Conservation (phyloP, 2,113 vertebrate species). For the Cairina moschata region DNA sequence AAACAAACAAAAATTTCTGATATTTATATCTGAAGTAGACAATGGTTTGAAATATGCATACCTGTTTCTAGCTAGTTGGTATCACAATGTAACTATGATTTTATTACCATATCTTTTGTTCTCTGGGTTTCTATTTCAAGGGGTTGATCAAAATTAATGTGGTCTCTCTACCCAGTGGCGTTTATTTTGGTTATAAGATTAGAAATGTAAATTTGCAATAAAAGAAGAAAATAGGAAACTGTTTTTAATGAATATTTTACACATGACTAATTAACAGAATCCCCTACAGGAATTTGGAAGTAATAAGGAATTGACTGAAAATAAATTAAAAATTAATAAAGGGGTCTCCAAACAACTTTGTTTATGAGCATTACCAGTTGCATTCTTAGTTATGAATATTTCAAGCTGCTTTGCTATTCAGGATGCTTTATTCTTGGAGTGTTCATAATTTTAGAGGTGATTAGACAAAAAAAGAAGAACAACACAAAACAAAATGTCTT, state of each 20-base stretch:
- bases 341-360: constrained; percentile 83
- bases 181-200: constrained; percentile 84
- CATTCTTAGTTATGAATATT: constrained; percentile 84
- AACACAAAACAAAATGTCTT: constrained; percentile 73
- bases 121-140: constrained; percentile 65
- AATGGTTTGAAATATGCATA: background rate
- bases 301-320: constrained; percentile 83
- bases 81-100: constrained; percentile 5
- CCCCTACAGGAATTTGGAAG: constrained; percentile 82
- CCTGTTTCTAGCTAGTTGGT: background rate
- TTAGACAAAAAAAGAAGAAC: constrained; percentile 74
- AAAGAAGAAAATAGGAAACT: constrained; percentile 81
- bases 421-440: constrained; percentile 76
- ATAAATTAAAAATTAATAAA: constrained; percentile 88
- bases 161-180: constrained; percentile 77
- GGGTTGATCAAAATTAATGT: constrained; percentile 80
- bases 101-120: constrained; percentile 69
- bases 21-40: constrained; percentile 14
- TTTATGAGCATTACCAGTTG: constrained; percentile 82
- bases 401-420: constrained; percentile 81
- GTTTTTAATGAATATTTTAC: constrained; percentile 86
- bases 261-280: constrained; percentile 85
- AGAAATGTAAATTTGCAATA: constrained; percentile 85
- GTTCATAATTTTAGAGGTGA: constrained; percentile 82
- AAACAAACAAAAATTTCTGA: background rate